Percentiles rank a stretch among this genome's conserved stretches.
Evolutionary conservation across 2,797 vertebrate genomes (phyloP).

Genomic region (Anguilla anguilla): DNA sequence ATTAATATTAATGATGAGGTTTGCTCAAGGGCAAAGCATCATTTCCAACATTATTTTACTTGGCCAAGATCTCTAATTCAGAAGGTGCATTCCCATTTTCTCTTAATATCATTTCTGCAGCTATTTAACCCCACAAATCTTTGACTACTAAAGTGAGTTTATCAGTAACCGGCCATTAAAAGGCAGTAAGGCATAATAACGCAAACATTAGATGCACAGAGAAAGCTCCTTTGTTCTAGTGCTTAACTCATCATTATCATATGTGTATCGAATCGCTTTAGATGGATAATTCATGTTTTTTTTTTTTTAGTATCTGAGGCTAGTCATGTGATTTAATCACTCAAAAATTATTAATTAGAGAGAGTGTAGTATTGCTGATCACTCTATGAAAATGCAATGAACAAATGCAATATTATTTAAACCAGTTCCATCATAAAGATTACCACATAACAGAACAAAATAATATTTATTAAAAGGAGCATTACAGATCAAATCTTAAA

Average conservation of each 20-base stretch:
- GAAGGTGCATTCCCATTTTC: too few relatives aligned
- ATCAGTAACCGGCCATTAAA: background rate
- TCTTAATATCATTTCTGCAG: too few relatives aligned
- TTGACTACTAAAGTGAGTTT: background rate
- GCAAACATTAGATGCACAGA: background rate
- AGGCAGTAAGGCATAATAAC: background rate
- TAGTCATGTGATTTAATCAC: background rate
- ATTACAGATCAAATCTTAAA: background rate
- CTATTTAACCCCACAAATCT: too few relatives aligned
- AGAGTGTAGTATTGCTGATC: background rate
- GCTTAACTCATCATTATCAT: background rate
- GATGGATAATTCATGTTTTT: background rate
- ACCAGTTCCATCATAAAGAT: background rate
- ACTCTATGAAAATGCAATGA: conserved; percentile 1
- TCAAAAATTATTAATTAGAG: background rate
- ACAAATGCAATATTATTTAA: background rate
- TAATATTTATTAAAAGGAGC: background rate
- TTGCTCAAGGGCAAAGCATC: too few relatives aligned
- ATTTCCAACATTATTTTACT: too few relatives aligned
- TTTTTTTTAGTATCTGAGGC: background rate
- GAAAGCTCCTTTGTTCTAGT: background rate
- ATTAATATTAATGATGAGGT: too few relatives aligned
- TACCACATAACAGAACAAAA: conserved; percentile 7
- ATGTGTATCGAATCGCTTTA: background rate
- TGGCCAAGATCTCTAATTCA: too few relatives aligned